Evolutionary conservation across 2,888 invertebrate species (phyloP).

Genomic region (Zygothrica quintamaculata): DNA sequence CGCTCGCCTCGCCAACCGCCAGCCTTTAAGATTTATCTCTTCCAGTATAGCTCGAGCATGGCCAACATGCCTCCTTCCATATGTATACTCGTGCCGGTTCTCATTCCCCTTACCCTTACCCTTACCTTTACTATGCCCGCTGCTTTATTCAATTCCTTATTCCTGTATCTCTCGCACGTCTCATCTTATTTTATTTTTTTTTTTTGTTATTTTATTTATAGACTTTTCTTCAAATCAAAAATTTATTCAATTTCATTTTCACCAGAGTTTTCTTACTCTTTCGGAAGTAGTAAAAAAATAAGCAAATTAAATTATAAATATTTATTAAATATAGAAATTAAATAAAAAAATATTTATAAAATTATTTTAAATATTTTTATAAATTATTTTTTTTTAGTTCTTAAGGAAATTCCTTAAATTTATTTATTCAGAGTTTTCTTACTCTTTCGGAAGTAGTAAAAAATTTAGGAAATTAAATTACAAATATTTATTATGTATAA

Average conservation of each 20-base stretch:
- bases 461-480: too few species aligned
- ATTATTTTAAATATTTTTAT: too few species aligned
- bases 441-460: too few species aligned
- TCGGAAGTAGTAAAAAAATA: too few species aligned
- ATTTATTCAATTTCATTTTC: slow-evolving; percentile 20
- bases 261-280: too few species aligned
- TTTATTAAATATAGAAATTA: not conserved
- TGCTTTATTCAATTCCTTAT: slow-evolving; percentile 15
- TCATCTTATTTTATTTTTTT: slow-evolving; percentile 81
- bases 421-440: too few species aligned
- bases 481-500: too few species aligned
- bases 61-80: slow-evolving; percentile 45
- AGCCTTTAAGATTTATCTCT: slow-evolving; percentile 80
- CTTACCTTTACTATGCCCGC: not conserved
- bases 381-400: too few species aligned
- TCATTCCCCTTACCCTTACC: slow-evolving; percentile 4
- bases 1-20: slow-evolving; percentile 51
- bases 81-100: slow-evolving; percentile 1
- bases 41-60: slow-evolving; percentile 77
- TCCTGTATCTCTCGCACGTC: slow-evolving; percentile 21
- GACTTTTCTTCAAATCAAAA: slow-evolving; percentile 49
- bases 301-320: too few species aligned
- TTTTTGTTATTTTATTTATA: slow-evolving; percentile 83
- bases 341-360: too few species aligned
- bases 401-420: too few species aligned